phyloP scores from a whole-genome alignment of 2,888 invertebrate genomes.

The Tipula vernalis region DNA sequence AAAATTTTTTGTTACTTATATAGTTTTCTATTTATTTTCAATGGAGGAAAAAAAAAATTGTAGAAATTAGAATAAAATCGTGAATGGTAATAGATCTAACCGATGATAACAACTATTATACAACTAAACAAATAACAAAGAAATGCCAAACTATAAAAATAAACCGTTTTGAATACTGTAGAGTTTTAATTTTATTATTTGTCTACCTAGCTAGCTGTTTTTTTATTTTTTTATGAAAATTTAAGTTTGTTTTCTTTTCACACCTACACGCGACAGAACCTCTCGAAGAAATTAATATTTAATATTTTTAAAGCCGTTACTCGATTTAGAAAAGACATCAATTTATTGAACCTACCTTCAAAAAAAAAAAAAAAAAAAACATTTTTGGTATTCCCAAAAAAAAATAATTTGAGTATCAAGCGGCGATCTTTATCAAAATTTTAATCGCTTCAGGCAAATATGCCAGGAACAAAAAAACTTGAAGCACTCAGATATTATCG shows the following conservation, averaged over 20 bases:
- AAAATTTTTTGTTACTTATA: neutral
- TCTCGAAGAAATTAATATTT: neutral
- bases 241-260: neutral
- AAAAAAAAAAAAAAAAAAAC: neutral
- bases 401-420: no score
- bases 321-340: neutral
- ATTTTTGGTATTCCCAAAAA: no score
- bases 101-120: conserved; percentile 4
- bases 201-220: neutral
- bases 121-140: neutral
- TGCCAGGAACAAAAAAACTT: no score
- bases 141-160: conserved; percentile 1
- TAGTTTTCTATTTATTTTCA: neutral
- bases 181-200: neutral
- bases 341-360: neutral
- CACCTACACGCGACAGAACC: neutral
- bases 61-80: neutral
- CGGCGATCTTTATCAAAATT: no score
- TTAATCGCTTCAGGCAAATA: no score
- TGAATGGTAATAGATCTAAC: neutral
- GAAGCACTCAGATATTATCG: no score
- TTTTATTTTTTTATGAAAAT: neutral
- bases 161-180: neutral
- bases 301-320: neutral
- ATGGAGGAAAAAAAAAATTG: neutral